These are phyloP conservation scores for Drosophila falleni DNA, from an alignment of 2,888 invertebrate species.

Conservation along the genomic window DNA sequence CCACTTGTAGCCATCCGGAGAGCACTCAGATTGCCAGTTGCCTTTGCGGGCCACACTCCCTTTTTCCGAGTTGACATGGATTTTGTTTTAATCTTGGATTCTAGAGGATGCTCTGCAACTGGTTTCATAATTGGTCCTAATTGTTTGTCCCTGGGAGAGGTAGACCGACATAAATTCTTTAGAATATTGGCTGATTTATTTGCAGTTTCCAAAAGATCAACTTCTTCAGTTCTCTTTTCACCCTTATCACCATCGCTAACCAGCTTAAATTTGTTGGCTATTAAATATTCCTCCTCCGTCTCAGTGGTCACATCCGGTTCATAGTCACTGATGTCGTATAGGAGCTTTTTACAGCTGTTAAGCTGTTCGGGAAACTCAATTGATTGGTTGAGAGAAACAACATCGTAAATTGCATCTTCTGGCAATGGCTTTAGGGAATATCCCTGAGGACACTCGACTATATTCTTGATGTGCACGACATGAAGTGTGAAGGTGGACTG, in stretches of 20 bases:
- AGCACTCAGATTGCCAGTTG: constrained; percentile 6
- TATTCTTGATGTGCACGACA: constrained; percentile 57
- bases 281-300: constrained; percentile 27
- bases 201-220: neutral
- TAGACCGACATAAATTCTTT: neutral
- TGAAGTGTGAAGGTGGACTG: constrained; percentile 74
- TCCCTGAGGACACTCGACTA: constrained; percentile 54
- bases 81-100: neutral
- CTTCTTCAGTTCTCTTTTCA: neutral
- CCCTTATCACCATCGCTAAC: constrained; percentile 19
- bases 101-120: neutral
- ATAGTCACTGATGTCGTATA: constrained; percentile 68
- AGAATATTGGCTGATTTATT: neutral
- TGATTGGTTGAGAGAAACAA: constrained; percentile 70
- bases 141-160: neutral
- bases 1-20: neutral
- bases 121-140: neutral
- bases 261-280: constrained; percentile 12
- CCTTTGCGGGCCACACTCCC: constrained; percentile 10
- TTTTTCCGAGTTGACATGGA: neutral
- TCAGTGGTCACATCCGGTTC: constrained; percentile 67
- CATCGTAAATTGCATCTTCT: constrained; percentile 37
- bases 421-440: constrained; percentile 34
- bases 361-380: constrained; percentile 68
- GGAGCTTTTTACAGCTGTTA: constrained; percentile 37